Conservation (phyloP, 2,797 vertebrate species). For the Periparus ater region DNA sequence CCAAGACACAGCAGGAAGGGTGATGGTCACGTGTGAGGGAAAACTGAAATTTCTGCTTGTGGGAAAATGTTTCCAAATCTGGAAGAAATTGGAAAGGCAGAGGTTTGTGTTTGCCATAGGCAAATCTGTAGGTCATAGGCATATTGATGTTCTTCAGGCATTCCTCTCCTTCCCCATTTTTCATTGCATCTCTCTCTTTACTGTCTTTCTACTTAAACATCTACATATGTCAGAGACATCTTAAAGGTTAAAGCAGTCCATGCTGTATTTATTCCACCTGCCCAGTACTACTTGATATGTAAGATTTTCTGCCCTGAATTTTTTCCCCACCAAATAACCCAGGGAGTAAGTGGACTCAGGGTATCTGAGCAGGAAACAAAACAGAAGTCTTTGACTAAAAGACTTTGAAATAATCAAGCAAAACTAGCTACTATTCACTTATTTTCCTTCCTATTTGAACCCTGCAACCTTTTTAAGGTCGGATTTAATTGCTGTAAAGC, state of each 20-base stretch:
- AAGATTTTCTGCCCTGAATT: background rate
- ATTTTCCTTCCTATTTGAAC: background rate
- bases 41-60: background rate
- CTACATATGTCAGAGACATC: background rate
- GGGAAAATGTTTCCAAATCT: background rate
- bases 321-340: background rate
- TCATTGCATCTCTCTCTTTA: background rate
- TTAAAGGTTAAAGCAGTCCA: conserved; percentile 12
- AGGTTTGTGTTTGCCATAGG: background rate
- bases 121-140: background rate
- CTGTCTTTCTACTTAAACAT: background rate
- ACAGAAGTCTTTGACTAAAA: background rate
- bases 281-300: background rate
- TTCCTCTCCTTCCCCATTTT: background rate
- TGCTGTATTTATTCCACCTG: background rate
- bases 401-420: background rate
- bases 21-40: accelerated
- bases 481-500: conserved; percentile 2
- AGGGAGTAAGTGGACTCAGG: background rate
- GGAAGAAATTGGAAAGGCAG: background rate
- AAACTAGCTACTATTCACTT: background rate
- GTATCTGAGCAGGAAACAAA: background rate
- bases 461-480: background rate
- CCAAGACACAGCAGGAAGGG: background rate
- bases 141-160: background rate